Base-by-base conservation (phyloP, 2,113 vertebrate species). In the Paradoxurus hermaphroditus region DNA sequence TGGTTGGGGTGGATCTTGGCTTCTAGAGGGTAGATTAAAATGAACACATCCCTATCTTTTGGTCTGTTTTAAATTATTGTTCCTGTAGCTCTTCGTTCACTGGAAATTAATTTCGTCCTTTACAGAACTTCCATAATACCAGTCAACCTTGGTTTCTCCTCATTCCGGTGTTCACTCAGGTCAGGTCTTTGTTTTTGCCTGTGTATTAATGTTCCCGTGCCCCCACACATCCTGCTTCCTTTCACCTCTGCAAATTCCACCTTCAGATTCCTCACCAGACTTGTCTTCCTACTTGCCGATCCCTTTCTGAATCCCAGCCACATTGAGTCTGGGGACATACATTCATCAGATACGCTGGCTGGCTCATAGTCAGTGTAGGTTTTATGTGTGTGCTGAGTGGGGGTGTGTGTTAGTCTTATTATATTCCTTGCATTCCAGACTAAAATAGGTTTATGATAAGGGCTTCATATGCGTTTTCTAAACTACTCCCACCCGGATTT, bases 401-500 rank as follows among this genome's bases (percentile, higher is more conserved):
- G 67, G 23, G 12, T 5, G 18, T 3, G 41, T 75, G 31, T 59
- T 16, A 36, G 73, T 63, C 44, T 67, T 77, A 49, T 67, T 77
- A 49, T 51, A 39, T 79, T 73, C 34, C 81, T 92, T 73, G 39
- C 68, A 72, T 86, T 92, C 27, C 23, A 53, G 82, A 25, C 44
- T 95, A 23, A 88, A 91, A n/a, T 65, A 27, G 31, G 31, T 86
- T 96, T 96, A 77, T 91, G 70, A 46, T 77, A 46, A 65, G 36
- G 51, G 65, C 31, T 3, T 86, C n/a, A 5, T 49, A 59, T 59
- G 27, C 8, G 3, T 91, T 93, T 82, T 65, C 86, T 65, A 63
- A 91, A 36, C 41, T 10, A 56, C 3, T 5, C 4, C 8, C 31
- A 75, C 34, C 27, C 3, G 8, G 39, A 15, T 53, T 92, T 84